Base-by-base conservation (phyloP, 2,888 invertebrate species). In the Pachydiplax longipennis region DNA sequence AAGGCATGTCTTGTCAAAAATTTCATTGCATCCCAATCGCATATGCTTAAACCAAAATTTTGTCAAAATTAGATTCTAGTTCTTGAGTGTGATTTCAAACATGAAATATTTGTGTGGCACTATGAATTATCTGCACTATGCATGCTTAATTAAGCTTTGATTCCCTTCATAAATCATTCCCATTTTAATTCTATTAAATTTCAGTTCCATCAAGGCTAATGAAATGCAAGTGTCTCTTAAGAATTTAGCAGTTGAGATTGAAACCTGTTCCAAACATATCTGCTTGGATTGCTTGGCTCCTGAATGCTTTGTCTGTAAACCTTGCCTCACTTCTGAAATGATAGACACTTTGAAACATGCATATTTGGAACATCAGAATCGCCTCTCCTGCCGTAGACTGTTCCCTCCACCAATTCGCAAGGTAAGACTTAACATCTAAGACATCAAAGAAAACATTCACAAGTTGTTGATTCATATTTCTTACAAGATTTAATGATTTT, bases 331-430 rank as follows among this genome's bases (percentile, higher is more conserved):
- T 2, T 93, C 94, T 0, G 95, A 95, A 58, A 94, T 96, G 65
- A 95, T 95, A 92, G 93, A 94, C 22, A 95, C 95, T 91, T 93
- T 99, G 15, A 94, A 96, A 90, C 94, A 95, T 91, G 97, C 98
- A 0, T 97, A 97, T 93, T 94, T 95, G 90, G 99, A 99, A 93
- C 97, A 98, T 93, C 94, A 97, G 35, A 97, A 97, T 93, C 95
- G 96, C 92, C 96, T 97, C 91, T 97, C 97, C 92, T 98, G 97
- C 93, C 96, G 96, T 93, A 95, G 99, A 92, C 95, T 99, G 44
- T 96, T 97, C 93, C 99, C 99, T 0, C 96, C 96, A 18, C 93
- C 95, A 48, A 96, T 73, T 8, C 73, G 6, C 25, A 25, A 73
- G 31, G 73, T 25, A 73, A 73, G 73, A 22, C 22, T n/a, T n/a